These are phyloP conservation scores for Morone chrysops DNA, from an alignment of 2,113 vertebrate species.

Conservation along the genomic window DNA sequence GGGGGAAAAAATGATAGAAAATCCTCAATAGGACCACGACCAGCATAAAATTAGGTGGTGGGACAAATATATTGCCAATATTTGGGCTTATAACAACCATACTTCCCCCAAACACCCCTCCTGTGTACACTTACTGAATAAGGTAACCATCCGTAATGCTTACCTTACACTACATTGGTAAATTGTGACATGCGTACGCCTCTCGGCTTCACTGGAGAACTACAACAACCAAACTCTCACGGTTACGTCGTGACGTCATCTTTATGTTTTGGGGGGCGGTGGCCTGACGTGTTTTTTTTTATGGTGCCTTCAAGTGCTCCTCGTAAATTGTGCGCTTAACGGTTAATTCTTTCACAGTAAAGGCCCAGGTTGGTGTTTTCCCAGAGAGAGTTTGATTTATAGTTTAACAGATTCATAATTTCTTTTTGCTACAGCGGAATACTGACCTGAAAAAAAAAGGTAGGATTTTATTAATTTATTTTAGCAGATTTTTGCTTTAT, in stretches of 20 bases:
- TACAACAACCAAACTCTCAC: not conserved
- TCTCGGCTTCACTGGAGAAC: not conserved
- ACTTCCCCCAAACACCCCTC: no score
- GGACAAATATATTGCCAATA: no score
- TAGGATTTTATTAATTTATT: not conserved
- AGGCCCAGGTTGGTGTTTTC: not conserved
- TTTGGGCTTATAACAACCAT: no score
- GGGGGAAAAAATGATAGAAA: not conserved
- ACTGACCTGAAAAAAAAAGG: accelerated
- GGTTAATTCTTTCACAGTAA: not conserved
- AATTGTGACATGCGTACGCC: not conserved
- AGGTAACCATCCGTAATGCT: no score
- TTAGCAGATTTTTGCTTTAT: accelerated
- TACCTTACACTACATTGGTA: not conserved
- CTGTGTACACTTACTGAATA: no score
- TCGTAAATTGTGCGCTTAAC: slow-evolving; percentile 2
- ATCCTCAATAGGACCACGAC: not conserved
- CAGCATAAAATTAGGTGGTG: not conserved
- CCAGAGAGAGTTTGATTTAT: not conserved
- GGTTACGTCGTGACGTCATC: slow-evolving; percentile 29
- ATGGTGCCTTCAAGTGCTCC: slow-evolving; percentile 31
- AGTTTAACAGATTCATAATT: accelerated
- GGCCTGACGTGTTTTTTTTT: not conserved
- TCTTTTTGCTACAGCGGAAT: not conserved
- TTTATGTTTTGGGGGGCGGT: slow-evolving; percentile 24